Evolutionary conservation across 2,888 invertebrate genomes (phyloP).

Genomic region (Hypomecis atomaria): DNA sequence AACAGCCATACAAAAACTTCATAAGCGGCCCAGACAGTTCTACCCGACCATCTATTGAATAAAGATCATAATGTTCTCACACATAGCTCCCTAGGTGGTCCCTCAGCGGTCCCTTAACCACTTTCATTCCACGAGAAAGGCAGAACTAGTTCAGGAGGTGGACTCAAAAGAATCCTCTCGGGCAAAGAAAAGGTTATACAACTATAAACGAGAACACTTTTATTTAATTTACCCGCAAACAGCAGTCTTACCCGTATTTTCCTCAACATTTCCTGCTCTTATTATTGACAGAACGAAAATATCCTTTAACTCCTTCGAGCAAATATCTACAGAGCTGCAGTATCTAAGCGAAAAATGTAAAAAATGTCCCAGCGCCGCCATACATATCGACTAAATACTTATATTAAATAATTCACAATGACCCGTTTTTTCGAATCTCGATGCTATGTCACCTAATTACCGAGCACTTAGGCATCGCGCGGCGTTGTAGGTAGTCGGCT

Average conservation of each 20-base stretch:
- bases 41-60: conserved; percentile 12
- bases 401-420: too few species aligned
- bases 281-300: too few species aligned
- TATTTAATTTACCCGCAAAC: conserved; percentile 30
- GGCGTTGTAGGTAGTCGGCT: too few species aligned
- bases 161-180: conserved; percentile 13
- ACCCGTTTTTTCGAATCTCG: too few species aligned
- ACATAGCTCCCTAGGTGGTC: conserved; percentile 9
- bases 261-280: conserved; percentile 16
- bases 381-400: too few species aligned
- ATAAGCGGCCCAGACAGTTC: conserved; percentile 7
- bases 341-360: too few species aligned
- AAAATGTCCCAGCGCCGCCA: too few species aligned
- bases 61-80: conserved; percentile 12
- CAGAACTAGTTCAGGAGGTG: conserved; percentile 4
- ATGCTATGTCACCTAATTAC: too few species aligned
- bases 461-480: too few species aligned
- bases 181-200: conserved; percentile 18
- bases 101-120: conserved; percentile 4
- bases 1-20: conserved; percentile 1
- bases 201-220: conserved; percentile 20
- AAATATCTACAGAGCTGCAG: too few species aligned
- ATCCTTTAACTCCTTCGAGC: too few species aligned
- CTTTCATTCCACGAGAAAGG: conserved; percentile 16
- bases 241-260: conserved; percentile 13